These are phyloP conservation scores for Arrhamphus sclerolepis DNA, from an alignment of 2,797 vertebrate genomes.

Conservation along the genomic window DNA sequence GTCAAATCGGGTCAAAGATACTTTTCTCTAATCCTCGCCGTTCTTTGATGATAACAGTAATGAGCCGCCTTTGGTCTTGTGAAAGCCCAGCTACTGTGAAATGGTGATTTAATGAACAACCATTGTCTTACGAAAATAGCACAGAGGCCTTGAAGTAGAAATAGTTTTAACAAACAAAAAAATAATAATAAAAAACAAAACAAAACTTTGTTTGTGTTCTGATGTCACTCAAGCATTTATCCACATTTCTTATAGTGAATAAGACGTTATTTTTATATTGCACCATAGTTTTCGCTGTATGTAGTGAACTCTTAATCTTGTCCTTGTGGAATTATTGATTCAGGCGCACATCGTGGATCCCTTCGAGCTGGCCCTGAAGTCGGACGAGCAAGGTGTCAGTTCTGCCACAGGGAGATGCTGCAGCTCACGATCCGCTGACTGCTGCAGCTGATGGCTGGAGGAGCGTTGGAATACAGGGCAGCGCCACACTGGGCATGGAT, in stretches of 20 bases:
- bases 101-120: constrained; percentile 44
- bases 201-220: neutral
- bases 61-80: constrained; percentile 44
- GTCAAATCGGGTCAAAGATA: constrained; percentile 13
- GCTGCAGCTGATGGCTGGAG: constrained; percentile 72
- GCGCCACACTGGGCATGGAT: constrained; percentile 6
- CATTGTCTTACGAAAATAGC: constrained; percentile 17
- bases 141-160: constrained; percentile 6
- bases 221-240: neutral
- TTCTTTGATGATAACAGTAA: constrained; percentile 38
- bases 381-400: constrained; percentile 41
- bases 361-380: constrained; percentile 71
- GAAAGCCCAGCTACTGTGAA: constrained; percentile 34
- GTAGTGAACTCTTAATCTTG: too few species aligned
- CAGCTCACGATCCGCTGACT: constrained; percentile 64
- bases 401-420: constrained; percentile 78
- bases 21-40: constrained; percentile 25
- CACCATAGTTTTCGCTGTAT: neutral
- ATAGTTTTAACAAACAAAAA: neutral
- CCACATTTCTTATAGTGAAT: neutral
- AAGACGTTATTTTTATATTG: neutral
- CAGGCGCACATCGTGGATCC: constrained; percentile 75
- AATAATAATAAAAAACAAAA: neutral
- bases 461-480: constrained; percentile 19
- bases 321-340: constrained; percentile 36